Conservation (phyloP, 2,888 invertebrate genomes). For the Actias luna region DNA sequence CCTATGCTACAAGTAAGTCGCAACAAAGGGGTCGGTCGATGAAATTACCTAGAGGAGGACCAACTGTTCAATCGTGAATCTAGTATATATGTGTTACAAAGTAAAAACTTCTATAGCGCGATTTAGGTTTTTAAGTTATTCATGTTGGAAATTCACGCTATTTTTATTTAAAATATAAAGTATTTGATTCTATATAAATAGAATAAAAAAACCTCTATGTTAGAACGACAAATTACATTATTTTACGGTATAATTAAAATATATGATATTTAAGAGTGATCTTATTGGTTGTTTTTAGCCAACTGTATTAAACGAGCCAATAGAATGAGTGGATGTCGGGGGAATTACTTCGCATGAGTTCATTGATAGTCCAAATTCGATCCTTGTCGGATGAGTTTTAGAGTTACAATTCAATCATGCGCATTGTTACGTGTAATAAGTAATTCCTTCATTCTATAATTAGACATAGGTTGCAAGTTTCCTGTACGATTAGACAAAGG, state of each 20-base stretch:
- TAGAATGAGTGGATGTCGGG: neutral
- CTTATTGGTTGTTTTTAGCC: conserved; percentile 3
- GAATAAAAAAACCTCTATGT: neutral
- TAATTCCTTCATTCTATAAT: too few relatives aligned
- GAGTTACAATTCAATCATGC: neutral
- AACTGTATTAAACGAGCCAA: neutral
- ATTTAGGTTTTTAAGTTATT: neutral
- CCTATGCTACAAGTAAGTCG: neutral
- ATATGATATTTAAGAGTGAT: neutral
- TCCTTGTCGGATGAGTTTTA: neutral
- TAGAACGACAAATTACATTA: conserved; percentile 1
- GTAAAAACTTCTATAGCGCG: neutral
- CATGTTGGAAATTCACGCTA: too few relatives aligned
- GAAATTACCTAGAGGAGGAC: conserved; percentile 10
- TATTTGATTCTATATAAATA: neutral
- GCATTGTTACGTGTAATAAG: neutral
- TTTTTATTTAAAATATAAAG: neutral
- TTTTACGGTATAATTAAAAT: neutral
- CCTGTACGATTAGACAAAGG: too few relatives aligned
- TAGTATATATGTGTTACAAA: neutral
- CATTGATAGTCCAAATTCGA: neutral
- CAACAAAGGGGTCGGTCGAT: conserved; percentile 1
- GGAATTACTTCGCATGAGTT: neutral
- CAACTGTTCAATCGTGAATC: neutral
- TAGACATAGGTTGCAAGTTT: too few relatives aligned